phyloP scores from a whole-genome alignment of 2,888 invertebrate species.

The Spicauda simplicius region DNA sequence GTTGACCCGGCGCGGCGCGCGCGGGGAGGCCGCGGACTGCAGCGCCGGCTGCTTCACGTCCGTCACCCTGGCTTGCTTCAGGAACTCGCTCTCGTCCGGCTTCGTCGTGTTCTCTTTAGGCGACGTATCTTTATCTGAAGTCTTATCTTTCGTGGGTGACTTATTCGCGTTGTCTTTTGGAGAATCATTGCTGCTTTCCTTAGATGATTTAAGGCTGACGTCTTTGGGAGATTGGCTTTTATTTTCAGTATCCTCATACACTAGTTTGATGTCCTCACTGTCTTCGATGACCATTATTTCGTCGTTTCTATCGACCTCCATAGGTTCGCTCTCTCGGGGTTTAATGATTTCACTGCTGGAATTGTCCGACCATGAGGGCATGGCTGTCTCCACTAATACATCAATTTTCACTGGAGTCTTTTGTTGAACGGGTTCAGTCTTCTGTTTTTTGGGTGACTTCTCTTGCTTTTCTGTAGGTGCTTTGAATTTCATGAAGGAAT shows the following conservation, averaged over 20 bases:
- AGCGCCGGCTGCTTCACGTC: slow-evolving; percentile 59
- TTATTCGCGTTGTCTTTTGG: slow-evolving; percentile 30
- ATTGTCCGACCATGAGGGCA: slow-evolving; percentile 81
- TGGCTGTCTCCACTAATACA: slow-evolving; percentile 72
- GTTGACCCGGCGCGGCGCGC: slow-evolving; percentile 88
- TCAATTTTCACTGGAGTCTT: slow-evolving; percentile 75
- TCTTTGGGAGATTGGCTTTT: slow-evolving; percentile 44
- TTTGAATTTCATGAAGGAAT: slow-evolving; percentile 73
- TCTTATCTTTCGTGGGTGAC: slow-evolving; percentile 4
- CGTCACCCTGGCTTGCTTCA: slow-evolving; percentile 69
- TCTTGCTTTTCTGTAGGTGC: slow-evolving; percentile 55
- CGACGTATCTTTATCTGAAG: neutral
- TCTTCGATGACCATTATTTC: slow-evolving; percentile 59
- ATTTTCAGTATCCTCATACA: slow-evolving; percentile 77
- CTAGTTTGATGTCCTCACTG: slow-evolving; percentile 83
- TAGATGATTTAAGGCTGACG: neutral
- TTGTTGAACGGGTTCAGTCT: slow-evolving; percentile 49
- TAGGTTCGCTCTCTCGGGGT: slow-evolving; percentile 49
- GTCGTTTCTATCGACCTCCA: slow-evolving; percentile 45
- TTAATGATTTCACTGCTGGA: slow-evolving; percentile 71
- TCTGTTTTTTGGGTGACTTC: slow-evolving; percentile 65
- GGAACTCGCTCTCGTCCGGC: slow-evolving; percentile 53
- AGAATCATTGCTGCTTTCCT: slow-evolving; percentile 34
- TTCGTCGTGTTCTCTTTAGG: slow-evolving; percentile 2
- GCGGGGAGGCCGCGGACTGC: slow-evolving; percentile 64